Conservation (phyloP, 2,888 invertebrate genomes). For the Zhuqinia jingwanae region DNA sequence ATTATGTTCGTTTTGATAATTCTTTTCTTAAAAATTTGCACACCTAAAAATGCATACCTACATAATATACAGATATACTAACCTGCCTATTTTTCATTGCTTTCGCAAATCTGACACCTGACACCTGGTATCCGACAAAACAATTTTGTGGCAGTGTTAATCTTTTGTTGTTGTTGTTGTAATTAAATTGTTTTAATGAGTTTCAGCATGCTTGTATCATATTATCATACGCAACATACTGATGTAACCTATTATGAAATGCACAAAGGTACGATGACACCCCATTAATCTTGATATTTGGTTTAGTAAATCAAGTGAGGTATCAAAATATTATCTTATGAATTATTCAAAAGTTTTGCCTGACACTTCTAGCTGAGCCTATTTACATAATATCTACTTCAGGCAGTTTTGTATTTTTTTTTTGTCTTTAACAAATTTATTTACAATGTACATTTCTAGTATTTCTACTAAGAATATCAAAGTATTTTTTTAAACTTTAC, state of each 20-base stretch:
- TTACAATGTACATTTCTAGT: too few relatives aligned
- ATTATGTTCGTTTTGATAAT: neutral
- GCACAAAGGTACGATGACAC: conserved; percentile 54
- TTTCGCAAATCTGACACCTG: too few relatives aligned
- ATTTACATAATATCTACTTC: neutral
- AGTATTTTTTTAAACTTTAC: too few relatives aligned
- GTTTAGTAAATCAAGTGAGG: neutral
- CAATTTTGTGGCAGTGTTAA: conserved; percentile 28
- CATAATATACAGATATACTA: too few relatives aligned
- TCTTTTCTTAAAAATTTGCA: neutral
- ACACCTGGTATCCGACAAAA: too few relatives aligned
- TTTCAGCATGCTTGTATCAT: neutral
- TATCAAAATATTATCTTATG: neutral
- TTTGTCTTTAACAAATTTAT: too few relatives aligned
- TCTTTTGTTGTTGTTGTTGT: neutral
- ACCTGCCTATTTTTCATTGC: too few relatives aligned
- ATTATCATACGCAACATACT: neutral
- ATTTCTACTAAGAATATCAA: too few relatives aligned
- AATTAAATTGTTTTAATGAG: too few relatives aligned
- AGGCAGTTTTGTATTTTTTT: neutral
- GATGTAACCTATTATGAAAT: conserved; percentile 33
- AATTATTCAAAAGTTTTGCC: too few relatives aligned
- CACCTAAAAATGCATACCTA: too few relatives aligned
- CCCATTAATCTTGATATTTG: neutral
- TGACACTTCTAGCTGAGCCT: too few relatives aligned